Evolutionary conservation across 2,797 vertebrate species (phyloP), one percentile per base, ranked within the genome.

Genomic region (Cephalopachus bancanus): DNA sequence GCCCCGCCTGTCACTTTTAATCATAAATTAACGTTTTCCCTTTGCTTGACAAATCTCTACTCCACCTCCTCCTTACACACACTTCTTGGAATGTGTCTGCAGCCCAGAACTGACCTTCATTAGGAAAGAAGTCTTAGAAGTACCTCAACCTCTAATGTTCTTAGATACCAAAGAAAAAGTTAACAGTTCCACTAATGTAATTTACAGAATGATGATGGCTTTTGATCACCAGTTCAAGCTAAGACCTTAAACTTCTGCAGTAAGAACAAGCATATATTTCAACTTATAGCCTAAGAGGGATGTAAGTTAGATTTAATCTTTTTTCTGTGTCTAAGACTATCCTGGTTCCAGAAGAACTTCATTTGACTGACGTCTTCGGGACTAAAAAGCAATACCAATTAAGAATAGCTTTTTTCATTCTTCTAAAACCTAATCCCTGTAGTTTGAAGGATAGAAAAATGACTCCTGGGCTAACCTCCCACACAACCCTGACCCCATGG

Each of bases 311-410:
- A 80, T 84, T 80, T 83, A 62, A 76, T n/a, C 26, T 75, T 30
- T 0, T 79, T 79, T 44, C 19, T 83, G 1, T 51, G 22, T 33
- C 5, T 92, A 88, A 92, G 53, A 72, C 37, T 69, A 11, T 20
- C 14, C 16, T 22, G 62, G 65, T 95, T 96, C 44, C 92, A 83
- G 59, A 96, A 94, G 57, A 26, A 87, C 67, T 85, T 91, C 20
- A 65, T 69, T 69, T 78, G 30, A 53, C 30, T 44, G 30, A 17
- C 20, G 44, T 22, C 81, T 67, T 57, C 67, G 74, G 69, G 19
- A 85, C 53, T 78, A 64, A 85, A 88, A 87, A 44, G 9, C 16
- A 64, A 20, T n/a, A 75, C 7, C 33, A 85, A 44, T 1, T 24
- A 53, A 93, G 12, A 67, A 67, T 10, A 72, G 57, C 44, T 53